Evolutionary conservation across 2,888 invertebrate genomes (phyloP), one percentile per base, ranked within the genome.

Genomic region (Clusia tigrina): DNA sequence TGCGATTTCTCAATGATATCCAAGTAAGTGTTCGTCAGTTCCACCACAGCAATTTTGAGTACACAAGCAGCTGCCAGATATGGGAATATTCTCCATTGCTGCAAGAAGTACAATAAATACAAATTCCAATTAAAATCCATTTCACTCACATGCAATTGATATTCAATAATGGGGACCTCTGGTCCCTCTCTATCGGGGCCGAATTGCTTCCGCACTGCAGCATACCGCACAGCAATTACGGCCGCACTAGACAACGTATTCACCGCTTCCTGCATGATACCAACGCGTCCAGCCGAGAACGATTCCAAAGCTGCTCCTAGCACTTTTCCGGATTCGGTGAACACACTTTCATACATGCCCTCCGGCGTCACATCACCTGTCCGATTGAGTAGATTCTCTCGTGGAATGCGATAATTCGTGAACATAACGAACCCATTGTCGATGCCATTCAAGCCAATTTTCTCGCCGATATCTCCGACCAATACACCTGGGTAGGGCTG

Each of bases 371-470:
- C 93, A 81, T 96, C 95, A 5, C 94, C 96, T 0, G 92, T 94
- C 72, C 92, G 88, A 82, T 96, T 96, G 59, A 97, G 85, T 0
- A 96, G 86, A 80, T 92, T 91, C 76, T 91, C 92, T 58, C 92
- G 88, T 1, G 95, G 94, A 83, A 97, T 93, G 76, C 93, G 88
- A 83, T 94, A 95, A 74, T 94, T 89, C 78, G 93, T 89, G 85
- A 96, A 96, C 85, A 93, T 88, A 68, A 95, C 88, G 81, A 95
- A 95, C 12, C 96, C 97, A 83, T 97, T 97, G 82, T 97, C 96
- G 64, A 96, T 89, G 2, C 95, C 96, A 80, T 96, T 92, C 56
- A 95, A 88, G 9, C 96, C 96, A 54, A 93, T 88, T 85, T 97
- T 97, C 81, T 93, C 93, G 0, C 96, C 96, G 88, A 96, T 93